A percentile compares a stretch with the other conserved stretches of the same genome.
phyloP scores from a whole-genome alignment of 2,113 vertebrate genomes.

The Myotis brandtii region DNA sequence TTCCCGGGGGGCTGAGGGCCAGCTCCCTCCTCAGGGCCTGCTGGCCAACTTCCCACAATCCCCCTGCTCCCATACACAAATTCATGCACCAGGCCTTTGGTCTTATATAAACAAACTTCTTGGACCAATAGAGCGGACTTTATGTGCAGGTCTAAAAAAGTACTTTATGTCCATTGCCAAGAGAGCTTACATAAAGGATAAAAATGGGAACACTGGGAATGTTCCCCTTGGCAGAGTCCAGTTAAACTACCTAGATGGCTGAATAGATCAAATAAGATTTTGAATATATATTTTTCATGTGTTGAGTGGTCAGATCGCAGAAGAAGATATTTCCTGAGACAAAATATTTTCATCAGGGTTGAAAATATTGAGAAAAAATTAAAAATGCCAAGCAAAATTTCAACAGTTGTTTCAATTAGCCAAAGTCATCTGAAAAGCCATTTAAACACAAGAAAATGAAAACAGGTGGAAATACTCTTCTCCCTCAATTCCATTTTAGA shows the following conservation, averaged over 20 bases:
- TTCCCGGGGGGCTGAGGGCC: too few relatives aligned
- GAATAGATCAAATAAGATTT: conserved; percentile 37
- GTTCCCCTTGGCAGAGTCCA: conserved; percentile 73
- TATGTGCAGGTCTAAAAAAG: conserved; percentile 11
- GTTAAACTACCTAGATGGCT: conserved; percentile 74
- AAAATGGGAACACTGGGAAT: conserved; percentile 62
- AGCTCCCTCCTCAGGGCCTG: too few relatives aligned
- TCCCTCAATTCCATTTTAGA: background rate
- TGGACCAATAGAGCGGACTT: background rate
- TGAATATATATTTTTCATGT: conserved; percentile 79
- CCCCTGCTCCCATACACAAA: too few relatives aligned
- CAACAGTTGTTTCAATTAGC: conserved; percentile 73
- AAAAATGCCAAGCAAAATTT: conserved; percentile 74
- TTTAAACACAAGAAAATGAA: conserved; percentile 71
- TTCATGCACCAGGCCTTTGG: too few relatives aligned
- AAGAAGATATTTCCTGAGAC: conserved; percentile 55
- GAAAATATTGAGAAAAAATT: conserved; percentile 79
- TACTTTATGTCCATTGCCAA: conserved; percentile 44
- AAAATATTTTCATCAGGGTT: conserved; percentile 78
- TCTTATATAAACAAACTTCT: background rate
- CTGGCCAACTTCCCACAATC: too few relatives aligned
- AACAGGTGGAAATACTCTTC: background rate
- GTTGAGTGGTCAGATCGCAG: conserved; percentile 52
- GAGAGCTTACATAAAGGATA: background rate
- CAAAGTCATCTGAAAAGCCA: conserved; percentile 72